Conservation (phyloP, 2,888 invertebrate genomes). For the Baronia brevicornis region DNA sequence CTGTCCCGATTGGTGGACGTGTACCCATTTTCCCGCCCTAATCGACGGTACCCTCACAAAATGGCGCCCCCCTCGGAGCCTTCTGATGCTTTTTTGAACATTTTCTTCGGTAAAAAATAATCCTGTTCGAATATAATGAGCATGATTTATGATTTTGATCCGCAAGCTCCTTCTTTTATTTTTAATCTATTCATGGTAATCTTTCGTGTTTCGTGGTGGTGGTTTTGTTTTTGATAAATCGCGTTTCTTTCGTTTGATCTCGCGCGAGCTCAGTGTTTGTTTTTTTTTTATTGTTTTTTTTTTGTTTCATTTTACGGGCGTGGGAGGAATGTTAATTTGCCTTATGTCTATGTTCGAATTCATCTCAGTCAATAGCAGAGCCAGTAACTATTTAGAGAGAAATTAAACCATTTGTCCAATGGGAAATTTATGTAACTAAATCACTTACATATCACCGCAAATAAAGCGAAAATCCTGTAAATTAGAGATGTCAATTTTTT, state of each 20-base stretch:
- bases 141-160: slow-evolving; percentile 74
- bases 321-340: not conserved
- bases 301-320: slow-evolving; percentile 1
- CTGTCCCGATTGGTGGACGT: slow-evolving; percentile 39
- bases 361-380: too few species aligned
- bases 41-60: slow-evolving; percentile 61
- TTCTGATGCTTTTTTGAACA: slow-evolving; percentile 72
- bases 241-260: slow-evolving; percentile 32
- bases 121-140: slow-evolving; percentile 74
- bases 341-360: slow-evolving; percentile 1
- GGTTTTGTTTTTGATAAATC: slow-evolving; percentile 59
- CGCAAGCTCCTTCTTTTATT: slow-evolving; percentile 48
- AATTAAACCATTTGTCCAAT: too few species aligned
- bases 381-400: too few species aligned
- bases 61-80: slow-evolving; percentile 70
- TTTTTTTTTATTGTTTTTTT: slow-evolving; percentile 15
- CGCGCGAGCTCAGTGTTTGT: slow-evolving; percentile 38
- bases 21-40: slow-evolving; percentile 61
- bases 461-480: too few species aligned
- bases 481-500: too few species aligned
- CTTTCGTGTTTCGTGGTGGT: slow-evolving; percentile 53
- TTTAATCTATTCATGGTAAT: slow-evolving; percentile 68
- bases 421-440: too few species aligned
- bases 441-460: too few species aligned
- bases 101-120: slow-evolving; percentile 73